Conservation (phyloP, 1,140 invertebrate species). For the Orchestia grillus region DNA sequence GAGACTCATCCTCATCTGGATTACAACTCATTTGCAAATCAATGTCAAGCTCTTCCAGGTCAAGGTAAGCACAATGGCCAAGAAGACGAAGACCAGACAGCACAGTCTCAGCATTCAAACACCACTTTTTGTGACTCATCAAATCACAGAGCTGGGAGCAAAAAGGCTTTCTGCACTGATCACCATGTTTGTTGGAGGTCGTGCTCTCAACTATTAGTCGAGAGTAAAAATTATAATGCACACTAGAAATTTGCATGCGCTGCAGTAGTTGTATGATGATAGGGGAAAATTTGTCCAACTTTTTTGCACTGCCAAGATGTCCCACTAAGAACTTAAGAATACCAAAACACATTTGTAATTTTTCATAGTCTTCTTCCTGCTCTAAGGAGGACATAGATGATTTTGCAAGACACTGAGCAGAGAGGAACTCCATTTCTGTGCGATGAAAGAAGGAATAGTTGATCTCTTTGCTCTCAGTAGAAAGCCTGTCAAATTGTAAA, state of each 20-base stretch:
- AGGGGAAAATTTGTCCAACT: neutral
- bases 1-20: neutral
- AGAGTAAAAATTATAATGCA: neutral
- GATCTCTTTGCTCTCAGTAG: neutral
- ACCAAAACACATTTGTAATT: neutral
- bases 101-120: neutral
- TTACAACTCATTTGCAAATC: neutral
- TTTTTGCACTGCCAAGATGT: neutral
- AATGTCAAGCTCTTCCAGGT: neutral
- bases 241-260: neutral
- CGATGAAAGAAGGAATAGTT: slow-evolving; percentile 27
- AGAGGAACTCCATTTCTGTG: slow-evolving; percentile 24
- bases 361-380: neutral
- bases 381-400: neutral
- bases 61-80: neutral
- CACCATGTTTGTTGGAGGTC: neutral
- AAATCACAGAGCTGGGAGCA: neutral
- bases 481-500: neutral
- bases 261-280: neutral
- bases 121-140: neutral
- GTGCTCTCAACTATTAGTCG: neutral
- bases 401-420: neutral
- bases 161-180: neutral
- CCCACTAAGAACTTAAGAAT: neutral
- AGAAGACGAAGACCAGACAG: slow-evolving; percentile 7